These are phyloP conservation scores for Macrobrachium rosenbergii DNA, from an alignment of 1,140 invertebrate genomes.

Conservation along the genomic window DNA sequence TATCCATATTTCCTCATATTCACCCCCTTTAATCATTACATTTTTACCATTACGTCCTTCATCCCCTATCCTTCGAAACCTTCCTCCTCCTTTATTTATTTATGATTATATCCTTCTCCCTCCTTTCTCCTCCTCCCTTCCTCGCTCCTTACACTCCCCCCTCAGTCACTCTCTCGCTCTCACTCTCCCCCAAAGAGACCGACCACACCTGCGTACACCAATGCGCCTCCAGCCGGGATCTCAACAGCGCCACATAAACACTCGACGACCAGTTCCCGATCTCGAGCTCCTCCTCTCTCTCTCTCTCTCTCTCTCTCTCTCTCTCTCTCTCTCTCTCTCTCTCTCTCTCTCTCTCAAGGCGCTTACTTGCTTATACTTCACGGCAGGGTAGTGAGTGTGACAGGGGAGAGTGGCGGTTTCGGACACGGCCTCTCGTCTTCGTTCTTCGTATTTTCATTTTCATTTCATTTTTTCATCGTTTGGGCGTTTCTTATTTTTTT, in stretches of 20 bases:
- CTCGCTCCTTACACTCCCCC: too few species aligned
- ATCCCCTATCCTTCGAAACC: too few species aligned
- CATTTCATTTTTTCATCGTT: background rate
- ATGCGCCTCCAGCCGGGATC: slow-evolving; percentile 54
- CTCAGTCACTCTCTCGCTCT: too few species aligned
- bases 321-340: background rate
- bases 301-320: slow-evolving; percentile 12
- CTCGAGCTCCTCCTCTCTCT: background rate
- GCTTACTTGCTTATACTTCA: too few species aligned
- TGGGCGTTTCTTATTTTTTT: background rate
- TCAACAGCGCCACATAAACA: slow-evolving; percentile 45
- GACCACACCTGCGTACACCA: slow-evolving; percentile 58
- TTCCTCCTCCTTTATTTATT: too few species aligned
- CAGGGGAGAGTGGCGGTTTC: too few species aligned
- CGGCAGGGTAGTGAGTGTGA: too few species aligned
- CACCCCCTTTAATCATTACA: too few species aligned
- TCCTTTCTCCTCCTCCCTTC: too few species aligned
- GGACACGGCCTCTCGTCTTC: background rate
- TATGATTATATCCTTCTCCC: too few species aligned
- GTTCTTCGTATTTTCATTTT: background rate
- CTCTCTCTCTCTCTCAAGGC: background rate
- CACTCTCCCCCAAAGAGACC: background rate
- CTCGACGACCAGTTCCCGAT: background rate
- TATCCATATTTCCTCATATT: too few species aligned
- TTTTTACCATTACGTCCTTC: too few species aligned